These are phyloP conservation scores for Lycia hirtaria DNA, from an alignment of 2,888 invertebrate species.

Conservation along the genomic window DNA sequence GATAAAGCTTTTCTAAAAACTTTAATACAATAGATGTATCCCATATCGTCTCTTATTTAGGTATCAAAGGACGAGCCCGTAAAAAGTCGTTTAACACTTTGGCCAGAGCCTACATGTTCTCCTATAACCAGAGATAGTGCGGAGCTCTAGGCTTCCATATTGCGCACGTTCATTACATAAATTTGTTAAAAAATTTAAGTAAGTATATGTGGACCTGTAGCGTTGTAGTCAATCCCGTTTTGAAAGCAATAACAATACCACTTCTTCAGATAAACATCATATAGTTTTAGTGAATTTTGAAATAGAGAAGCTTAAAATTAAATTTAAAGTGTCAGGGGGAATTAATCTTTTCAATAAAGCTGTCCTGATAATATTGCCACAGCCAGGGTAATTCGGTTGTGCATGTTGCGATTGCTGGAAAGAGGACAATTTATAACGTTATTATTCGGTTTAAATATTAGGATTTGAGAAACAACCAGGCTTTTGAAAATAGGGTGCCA, in stretches of 20 bases:
- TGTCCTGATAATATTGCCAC: neutral
- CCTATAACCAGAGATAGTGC: neutral
- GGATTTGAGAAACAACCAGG: neutral
- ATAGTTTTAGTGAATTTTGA: conserved; percentile 8
- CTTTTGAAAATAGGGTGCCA: conserved; percentile 2
- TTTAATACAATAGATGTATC: neutral
- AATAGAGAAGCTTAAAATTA: conserved; percentile 14
- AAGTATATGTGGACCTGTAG: neutral
- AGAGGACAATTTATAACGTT: neutral
- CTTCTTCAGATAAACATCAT: conserved; percentile 3
- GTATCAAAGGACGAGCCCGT: conserved; percentile 4
- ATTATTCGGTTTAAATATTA: conserved; percentile 1
- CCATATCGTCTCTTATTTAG: conserved; percentile 1
- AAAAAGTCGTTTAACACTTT: conserved; percentile 6
- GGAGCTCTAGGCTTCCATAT: neutral
- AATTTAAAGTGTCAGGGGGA: neutral
- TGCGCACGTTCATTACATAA: neutral
- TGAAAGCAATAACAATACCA: conserved; percentile 4
- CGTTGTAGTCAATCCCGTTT: neutral
- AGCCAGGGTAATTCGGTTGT: neutral
- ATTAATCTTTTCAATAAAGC: neutral
- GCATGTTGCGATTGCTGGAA: neutral
- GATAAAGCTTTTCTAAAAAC: neutral
- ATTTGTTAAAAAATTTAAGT: neutral
- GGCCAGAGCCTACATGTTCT: neutral